Evolutionary conservation across 2,888 invertebrate genomes (phyloP).

Genomic region (Buathra laborator): DNA sequence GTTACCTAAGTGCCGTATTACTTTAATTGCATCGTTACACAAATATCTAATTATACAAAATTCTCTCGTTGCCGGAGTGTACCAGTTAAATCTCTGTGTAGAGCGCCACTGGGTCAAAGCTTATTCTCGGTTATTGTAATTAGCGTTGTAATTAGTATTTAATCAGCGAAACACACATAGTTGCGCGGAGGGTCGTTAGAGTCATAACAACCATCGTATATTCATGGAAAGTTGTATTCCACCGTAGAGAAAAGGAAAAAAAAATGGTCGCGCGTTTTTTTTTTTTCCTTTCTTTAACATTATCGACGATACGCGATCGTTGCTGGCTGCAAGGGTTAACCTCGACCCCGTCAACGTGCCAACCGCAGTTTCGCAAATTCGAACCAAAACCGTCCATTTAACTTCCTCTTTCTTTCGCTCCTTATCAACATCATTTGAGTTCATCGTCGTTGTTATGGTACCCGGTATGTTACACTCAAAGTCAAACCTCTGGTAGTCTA

Average conservation of each 20-base stretch:
- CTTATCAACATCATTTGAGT: background rate
- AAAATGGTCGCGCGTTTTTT: too few relatives aligned
- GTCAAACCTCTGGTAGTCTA: conserved; percentile 22
- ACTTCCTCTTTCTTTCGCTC: conserved; percentile 12
- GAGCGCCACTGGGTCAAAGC: background rate
- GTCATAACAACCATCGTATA: too few relatives aligned
- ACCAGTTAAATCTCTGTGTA: background rate
- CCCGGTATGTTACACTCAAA: background rate
- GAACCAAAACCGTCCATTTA: background rate
- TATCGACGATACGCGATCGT: background rate
- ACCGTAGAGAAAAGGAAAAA: too few relatives aligned
- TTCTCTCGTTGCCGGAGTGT: background rate
- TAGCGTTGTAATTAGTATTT: background rate
- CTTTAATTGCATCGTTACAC: conserved; percentile 30
- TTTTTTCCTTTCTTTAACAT: too few relatives aligned
- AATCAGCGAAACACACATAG: background rate
- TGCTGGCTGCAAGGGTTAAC: background rate
- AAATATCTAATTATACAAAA: conserved; percentile 14
- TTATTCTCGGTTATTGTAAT: conserved; percentile 16
- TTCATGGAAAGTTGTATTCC: too few relatives aligned
- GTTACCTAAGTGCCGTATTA: background rate
- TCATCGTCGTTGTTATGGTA: background rate
- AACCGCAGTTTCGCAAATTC: background rate
- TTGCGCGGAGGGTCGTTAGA: too few relatives aligned
- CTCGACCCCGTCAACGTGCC: background rate